Percentiles rank a stretch among this genome's conserved stretches.
These are phyloP conservation scores for Indicator indicator DNA, from an alignment of 2,113 vertebrate genomes.

Conservation along the genomic window DNA sequence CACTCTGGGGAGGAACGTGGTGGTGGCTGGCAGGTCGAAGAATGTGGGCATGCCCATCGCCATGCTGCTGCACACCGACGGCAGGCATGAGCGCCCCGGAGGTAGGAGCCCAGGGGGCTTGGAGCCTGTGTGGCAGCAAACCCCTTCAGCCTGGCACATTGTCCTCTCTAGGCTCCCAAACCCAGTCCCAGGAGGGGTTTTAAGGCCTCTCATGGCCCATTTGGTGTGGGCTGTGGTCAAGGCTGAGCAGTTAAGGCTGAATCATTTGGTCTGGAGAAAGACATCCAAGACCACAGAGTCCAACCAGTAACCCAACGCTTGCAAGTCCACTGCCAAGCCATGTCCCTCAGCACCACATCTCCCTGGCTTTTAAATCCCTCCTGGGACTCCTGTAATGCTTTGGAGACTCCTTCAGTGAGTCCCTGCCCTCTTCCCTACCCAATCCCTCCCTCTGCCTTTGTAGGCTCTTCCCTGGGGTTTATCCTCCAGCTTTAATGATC, in stretches of 20 bases:
- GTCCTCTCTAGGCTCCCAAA: neutral
- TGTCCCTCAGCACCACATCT: too few relatives aligned
- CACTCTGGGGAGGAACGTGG: constrained; percentile 93
- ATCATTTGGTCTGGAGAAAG: too few relatives aligned
- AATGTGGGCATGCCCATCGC: constrained; percentile 99
- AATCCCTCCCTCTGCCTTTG: neutral
- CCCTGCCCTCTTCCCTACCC: neutral
- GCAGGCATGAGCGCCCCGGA: constrained; percentile 91
- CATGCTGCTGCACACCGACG: constrained; percentile 95
- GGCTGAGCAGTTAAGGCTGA: neutral
- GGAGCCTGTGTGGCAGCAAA: neutral
- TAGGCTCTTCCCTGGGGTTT: neutral
- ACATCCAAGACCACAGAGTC: too few relatives aligned
- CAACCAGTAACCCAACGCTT: too few relatives aligned
- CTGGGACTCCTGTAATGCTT: fast-evolving
- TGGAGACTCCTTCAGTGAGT: neutral
- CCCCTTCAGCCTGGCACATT: neutral
- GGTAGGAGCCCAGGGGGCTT: constrained; percentile 65
- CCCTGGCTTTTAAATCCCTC: too few relatives aligned
- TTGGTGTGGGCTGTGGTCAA: neutral
- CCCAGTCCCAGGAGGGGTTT: fast-evolving
- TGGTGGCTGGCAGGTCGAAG: constrained; percentile 95
- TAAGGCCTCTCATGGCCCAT: neutral
- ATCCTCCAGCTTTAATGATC: neutral
- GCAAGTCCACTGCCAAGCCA: too few relatives aligned